Percentiles rank a stretch among this genome's conserved stretches.
Evolutionary conservation across 2,888 invertebrate genomes (phyloP).

Genomic region (Bibio marci): DNA sequence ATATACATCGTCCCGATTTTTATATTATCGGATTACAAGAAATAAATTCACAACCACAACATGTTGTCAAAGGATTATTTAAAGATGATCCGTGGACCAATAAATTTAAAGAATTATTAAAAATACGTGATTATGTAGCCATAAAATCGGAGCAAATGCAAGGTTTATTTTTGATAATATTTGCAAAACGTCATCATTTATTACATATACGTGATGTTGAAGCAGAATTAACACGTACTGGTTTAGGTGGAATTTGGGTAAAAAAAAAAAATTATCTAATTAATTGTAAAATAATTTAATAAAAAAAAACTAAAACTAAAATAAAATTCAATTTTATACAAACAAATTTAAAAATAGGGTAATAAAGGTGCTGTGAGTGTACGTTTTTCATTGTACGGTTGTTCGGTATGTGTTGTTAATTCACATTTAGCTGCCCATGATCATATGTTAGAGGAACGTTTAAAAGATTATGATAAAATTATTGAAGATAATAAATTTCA

Average conservation of each 20-base stretch:
- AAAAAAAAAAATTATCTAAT: constrained; percentile 19
- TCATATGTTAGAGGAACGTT: constrained; percentile 62
- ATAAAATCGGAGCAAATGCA: constrained; percentile 68
- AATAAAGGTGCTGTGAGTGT: constrained; percentile 90
- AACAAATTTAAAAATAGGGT: constrained; percentile 42
- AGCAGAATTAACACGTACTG: constrained; percentile 75
- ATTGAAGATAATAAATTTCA: constrained; percentile 68
- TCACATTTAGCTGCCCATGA: constrained; percentile 85
- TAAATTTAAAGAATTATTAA: constrained; percentile 49
- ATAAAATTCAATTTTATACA: not conserved
- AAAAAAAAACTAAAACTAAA: not conserved
- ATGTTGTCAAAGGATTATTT: constrained; percentile 61
- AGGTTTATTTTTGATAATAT: constrained; percentile 65
- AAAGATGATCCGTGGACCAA: constrained; percentile 77
- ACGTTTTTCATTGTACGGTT: constrained; percentile 72
- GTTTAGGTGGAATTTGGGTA: constrained; percentile 86
- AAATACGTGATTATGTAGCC: constrained; percentile 52
- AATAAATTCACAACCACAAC: constrained; percentile 75
- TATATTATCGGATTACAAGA: constrained; percentile 59
- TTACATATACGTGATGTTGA: constrained; percentile 71
- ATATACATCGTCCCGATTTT: constrained; percentile 57
- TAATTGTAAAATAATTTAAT: constrained; percentile 1
- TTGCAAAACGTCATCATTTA: constrained; percentile 61
- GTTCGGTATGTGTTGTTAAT: constrained; percentile 76
- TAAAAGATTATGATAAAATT: constrained; percentile 77